Percentiles rank a stretch among this genome's conserved stretches.
Conservation (phyloP, 1,140 invertebrate genomes). For the Apis laboriosa region DNA sequence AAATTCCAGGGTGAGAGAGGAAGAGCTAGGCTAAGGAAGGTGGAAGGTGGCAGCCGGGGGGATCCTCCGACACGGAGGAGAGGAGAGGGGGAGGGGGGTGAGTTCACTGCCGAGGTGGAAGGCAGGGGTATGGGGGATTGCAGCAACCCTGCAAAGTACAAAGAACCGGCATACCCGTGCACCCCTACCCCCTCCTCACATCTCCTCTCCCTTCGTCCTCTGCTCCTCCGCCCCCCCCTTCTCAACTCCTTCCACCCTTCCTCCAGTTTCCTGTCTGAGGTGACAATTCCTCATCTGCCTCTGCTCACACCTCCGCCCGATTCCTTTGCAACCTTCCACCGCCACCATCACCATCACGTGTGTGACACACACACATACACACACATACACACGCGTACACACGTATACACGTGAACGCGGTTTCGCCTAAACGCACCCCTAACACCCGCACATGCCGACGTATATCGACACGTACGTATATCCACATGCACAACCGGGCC, state of each 20-base stretch:
- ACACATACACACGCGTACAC: neutral
- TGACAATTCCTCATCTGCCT: constrained; percentile 77
- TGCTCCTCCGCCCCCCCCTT: neutral
- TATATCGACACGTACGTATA: neutral
- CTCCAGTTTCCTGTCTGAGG: constrained; percentile 60
- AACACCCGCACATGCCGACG: neutral
- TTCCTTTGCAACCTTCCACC: constrained; percentile 63
- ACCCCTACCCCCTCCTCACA: neutral
- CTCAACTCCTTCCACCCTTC: constrained; percentile 24
- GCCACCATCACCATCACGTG: constrained; percentile 8
- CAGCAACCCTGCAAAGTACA: constrained; percentile 66
- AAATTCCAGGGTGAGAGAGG: constrained; percentile 56
- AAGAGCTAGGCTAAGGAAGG: neutral
- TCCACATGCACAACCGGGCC: constrained; percentile 1
- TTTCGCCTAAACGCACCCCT: neutral
- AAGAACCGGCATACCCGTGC: constrained; percentile 64
- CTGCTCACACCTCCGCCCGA: constrained; percentile 67
- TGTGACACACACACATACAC: too few species aligned
- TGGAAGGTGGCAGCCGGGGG: constrained; percentile 10
- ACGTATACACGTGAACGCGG: neutral
- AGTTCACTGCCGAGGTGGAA: constrained; percentile 55
- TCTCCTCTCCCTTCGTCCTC: constrained; percentile 22
- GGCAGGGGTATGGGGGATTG: constrained; percentile 64
- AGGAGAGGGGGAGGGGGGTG: neutral
- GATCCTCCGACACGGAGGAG: constrained; percentile 19